These are phyloP conservation scores for Neelides sp. DNA, from an alignment of 1,140 invertebrate genomes.

Conservation along the genomic window DNA sequence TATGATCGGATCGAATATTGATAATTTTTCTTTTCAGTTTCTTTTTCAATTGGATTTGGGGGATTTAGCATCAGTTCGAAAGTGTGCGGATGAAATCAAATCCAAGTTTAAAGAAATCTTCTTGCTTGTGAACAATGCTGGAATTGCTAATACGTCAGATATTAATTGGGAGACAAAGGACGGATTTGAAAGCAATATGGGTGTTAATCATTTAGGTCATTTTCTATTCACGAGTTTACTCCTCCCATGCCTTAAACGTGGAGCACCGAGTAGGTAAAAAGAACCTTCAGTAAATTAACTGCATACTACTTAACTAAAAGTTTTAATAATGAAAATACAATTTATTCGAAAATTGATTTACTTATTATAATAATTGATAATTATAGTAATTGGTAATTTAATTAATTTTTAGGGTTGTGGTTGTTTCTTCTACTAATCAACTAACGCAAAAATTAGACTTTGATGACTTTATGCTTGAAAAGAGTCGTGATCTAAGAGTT, in stretches of 20 bases:
- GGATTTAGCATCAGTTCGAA: too few species aligned
- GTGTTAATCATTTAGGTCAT: constrained; percentile 37
- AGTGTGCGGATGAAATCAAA: too few species aligned
- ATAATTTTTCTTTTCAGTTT: too few species aligned
- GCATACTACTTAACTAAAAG: too few species aligned
- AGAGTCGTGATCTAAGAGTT: constrained; percentile 21
- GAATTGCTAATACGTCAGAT: too few species aligned
- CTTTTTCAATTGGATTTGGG: too few species aligned
- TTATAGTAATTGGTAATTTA: background rate
- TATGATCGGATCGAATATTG: too few species aligned
- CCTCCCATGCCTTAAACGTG: constrained; percentile 35
- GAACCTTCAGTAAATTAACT: too few species aligned
- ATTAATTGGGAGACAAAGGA: too few species aligned
- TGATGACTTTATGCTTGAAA: constrained; percentile 36
- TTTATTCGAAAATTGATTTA: background rate
- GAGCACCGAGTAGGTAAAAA: constrained; percentile 26
- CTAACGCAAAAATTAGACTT: constrained; percentile 39
- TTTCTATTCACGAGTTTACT: constrained; percentile 42
- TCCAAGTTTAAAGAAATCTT: constrained; percentile 9
- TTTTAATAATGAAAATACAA: too few species aligned
- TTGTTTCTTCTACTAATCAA: constrained; percentile 32
- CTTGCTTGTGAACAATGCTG: background rate
- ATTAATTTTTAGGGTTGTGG: constrained; percentile 30
- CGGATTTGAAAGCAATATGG: background rate
- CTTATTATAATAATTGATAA: background rate